These are phyloP conservation scores for Drosophila carrolli DNA, from an alignment of 1,140 invertebrate genomes.

Conservation along the genomic window DNA sequence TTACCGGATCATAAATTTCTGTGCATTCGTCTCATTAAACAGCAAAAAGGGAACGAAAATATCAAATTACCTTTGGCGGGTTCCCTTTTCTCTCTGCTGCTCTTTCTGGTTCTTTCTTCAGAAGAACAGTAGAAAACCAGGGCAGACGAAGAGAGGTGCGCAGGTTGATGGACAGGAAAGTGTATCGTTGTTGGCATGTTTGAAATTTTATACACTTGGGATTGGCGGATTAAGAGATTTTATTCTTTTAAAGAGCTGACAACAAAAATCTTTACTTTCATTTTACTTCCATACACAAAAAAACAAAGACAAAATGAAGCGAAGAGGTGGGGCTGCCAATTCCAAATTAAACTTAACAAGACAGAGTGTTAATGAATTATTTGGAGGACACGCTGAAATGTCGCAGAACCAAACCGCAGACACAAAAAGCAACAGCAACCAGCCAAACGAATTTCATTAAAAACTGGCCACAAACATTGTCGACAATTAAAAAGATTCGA, in stretches of 20 bases:
- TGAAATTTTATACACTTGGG: conserved; percentile 80
- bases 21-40: conserved; percentile 84
- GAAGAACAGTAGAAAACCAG: conserved; percentile 45
- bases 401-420: conserved; percentile 44
- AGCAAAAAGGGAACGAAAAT: conserved; percentile 79
- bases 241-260: conserved; percentile 40
- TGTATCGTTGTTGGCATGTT: conserved; percentile 78
- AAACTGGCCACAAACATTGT: conserved; percentile 80
- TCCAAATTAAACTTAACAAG: conserved; percentile 79
- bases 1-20: conserved; percentile 84
- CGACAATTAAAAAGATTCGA: conserved; percentile 73
- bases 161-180: conserved; percentile 76
- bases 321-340: conserved; percentile 7
- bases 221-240: conserved; percentile 77
- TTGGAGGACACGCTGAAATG: conserved; percentile 80
- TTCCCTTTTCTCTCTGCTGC: background rate
- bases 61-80: conserved; percentile 67
- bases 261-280: conserved; percentile 36
- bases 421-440: conserved; percentile 34
- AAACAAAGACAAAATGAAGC: conserved; percentile 1
- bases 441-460: conserved; percentile 78
- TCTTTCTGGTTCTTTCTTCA: conserved; percentile 36
- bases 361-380: conserved; percentile 84
- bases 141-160: conserved; percentile 5
- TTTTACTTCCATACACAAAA: conserved; percentile 7